Base-by-base conservation (phyloP, 2,888 invertebrate species). In the Odontothrips loti region DNA sequence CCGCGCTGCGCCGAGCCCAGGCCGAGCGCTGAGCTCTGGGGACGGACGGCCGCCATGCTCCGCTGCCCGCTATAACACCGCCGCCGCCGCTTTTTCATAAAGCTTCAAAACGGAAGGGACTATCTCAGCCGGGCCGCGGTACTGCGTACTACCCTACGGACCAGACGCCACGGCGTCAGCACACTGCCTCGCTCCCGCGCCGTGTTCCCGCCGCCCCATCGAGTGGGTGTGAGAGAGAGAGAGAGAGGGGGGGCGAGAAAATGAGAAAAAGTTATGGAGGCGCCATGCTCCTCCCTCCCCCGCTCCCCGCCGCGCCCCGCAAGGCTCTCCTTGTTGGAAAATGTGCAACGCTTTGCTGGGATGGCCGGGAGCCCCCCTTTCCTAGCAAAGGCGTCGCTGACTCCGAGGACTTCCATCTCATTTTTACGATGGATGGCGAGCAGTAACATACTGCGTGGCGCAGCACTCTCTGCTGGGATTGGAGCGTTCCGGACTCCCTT, bases 401-500 rank as follows among this genome's bases (percentile, higher is more conserved):
- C 51, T 2, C 51, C 58, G 58, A 58, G 58, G 58, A n/a, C 23
- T 68, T 68, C 68, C 68, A 68, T 68, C 68, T 68, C 68, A 68
- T 68, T 68, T 68, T 68, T 68, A 68, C 68, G 68, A 68, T 68
- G 68, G 51, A 51, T 51, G 51, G 51, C 34, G 34, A 43, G 68
- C 68, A 23, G 68, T 68, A 68, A 68, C 68, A 68, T 23, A 68
- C 68, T 12, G 20, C 51, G 51, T 17, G 51, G 12, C 51, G 34
- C 63, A n/a, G n/a, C 63, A 23, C 68, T 23, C 23, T 63, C 63
- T n/a, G 63, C 63, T 68, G 27, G 23, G 34, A 43, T 43, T 43
- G 34, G 34, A 43, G 34, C 34, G 34, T 2, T 4, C 34, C 34
- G 34, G 34, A 6, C 51, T 20, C 51, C 51, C 20, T 20, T 17